Percentiles rank a stretch among this genome's conserved stretches.
Conservation (phyloP, 2,797 vertebrate species). For the Synanceia verrucosa region DNA sequence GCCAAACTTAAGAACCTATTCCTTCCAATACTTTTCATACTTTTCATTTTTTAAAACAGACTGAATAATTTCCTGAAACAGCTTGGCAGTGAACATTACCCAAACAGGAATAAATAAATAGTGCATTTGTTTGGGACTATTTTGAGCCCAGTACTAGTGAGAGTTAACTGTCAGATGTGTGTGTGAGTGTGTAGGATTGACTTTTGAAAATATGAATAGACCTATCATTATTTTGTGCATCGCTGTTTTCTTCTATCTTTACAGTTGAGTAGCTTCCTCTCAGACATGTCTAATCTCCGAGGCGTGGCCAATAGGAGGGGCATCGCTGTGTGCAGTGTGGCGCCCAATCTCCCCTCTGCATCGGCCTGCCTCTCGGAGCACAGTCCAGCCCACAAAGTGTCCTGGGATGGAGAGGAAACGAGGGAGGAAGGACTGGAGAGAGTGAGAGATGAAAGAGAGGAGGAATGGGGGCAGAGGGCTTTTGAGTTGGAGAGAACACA, state of each 20-base stretch:
- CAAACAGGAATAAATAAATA: background rate
- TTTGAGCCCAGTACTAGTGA: background rate
- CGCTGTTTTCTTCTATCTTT: slow-evolving; percentile 1
- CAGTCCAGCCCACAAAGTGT: slow-evolving; percentile 91
- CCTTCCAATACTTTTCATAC: background rate
- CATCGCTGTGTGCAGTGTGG: slow-evolving; percentile 96
- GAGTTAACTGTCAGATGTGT: background rate
- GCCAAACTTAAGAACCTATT: background rate
- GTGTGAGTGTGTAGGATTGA: background rate
- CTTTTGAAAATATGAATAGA: background rate
- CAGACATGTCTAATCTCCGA: slow-evolving; percentile 87
- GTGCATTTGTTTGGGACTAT: background rate
- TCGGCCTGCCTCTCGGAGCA: slow-evolving; percentile 87
- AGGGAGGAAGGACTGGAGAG: slow-evolving; percentile 65
- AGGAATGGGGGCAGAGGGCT: slow-evolving; percentile 78
- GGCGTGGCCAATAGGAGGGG: slow-evolving; percentile 85
- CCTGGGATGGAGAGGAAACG: slow-evolving; percentile 89
- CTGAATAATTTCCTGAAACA: background rate
- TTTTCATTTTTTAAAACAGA: background rate
- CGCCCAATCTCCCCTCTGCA: slow-evolving; percentile 89
- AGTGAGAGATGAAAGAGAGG: slow-evolving; percentile 69
- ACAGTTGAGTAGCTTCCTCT: slow-evolving; percentile 91
- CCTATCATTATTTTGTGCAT: background rate
- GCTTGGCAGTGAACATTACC: background rate
- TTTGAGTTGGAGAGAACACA: slow-evolving; percentile 76